Conservation (phyloP, 2,113 vertebrate species). For the Formicarius rufipectus region DNA sequence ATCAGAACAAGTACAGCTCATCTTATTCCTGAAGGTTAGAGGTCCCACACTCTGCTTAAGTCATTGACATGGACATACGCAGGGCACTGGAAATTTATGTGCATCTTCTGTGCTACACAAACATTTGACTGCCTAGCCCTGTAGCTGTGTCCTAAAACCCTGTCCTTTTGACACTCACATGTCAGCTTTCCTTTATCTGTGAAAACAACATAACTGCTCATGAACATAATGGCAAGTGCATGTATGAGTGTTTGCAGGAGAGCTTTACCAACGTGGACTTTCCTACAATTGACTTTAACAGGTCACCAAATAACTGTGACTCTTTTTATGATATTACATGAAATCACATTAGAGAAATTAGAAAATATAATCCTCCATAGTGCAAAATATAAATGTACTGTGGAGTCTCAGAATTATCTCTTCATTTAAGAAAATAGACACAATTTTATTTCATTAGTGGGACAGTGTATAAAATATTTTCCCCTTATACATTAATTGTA, state of each 20-base stretch:
- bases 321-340: not conserved
- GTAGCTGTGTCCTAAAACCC: not conserved
- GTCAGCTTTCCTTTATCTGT: not conserved
- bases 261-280: not conserved
- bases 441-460: not conserved
- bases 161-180: not conserved
- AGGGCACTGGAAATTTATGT: not conserved
- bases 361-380: not conserved
- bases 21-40: not conserved
- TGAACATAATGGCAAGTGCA: not conserved
- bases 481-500: not conserved
- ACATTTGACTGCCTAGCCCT: not conserved
- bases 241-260: not conserved
- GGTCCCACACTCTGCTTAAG: not conserved
- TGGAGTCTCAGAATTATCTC: not conserved
- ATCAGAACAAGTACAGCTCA: not conserved
- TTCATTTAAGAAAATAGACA: not conserved
- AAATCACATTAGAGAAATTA: not conserved
- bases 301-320: not conserved
- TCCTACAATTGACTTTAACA: not conserved
- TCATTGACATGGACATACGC: not conserved
- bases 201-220: not conserved
- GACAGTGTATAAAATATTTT: not conserved
- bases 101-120: not conserved
- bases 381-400: rapidly evolving